Evolutionary conservation across 2,888 invertebrate species (phyloP).

Genomic region (Polydrusus tereticollis): DNA sequence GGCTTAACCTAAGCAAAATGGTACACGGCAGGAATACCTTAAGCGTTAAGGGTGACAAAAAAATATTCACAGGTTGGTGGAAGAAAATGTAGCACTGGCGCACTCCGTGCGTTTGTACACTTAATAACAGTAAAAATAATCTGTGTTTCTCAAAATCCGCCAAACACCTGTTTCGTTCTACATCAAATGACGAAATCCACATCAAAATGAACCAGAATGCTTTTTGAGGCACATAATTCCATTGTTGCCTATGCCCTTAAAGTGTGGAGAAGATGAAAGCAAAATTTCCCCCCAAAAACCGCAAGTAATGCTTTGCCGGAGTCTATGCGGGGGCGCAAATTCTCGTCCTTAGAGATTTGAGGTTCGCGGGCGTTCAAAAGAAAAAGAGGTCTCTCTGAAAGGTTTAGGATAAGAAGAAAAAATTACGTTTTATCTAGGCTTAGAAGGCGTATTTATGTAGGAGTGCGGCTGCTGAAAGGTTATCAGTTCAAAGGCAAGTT

Average conservation of each 20-base stretch:
- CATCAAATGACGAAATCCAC: slow-evolving; percentile 38
- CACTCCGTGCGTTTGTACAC: too few relatives aligned
- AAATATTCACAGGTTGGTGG: too few relatives aligned
- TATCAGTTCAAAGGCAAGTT: too few relatives aligned
- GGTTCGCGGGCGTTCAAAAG: slow-evolving; percentile 38
- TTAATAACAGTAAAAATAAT: too few relatives aligned
- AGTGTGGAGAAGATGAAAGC: slow-evolving; percentile 45
- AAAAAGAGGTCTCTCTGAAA: slow-evolving; percentile 29
- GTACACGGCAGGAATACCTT: too few relatives aligned
- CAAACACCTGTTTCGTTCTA: slow-evolving; percentile 30
- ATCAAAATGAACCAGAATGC: slow-evolving; percentile 33
- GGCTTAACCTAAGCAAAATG: too few relatives aligned
- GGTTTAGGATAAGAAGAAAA: background rate
- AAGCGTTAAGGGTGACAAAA: too few relatives aligned
- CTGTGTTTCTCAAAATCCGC: background rate
- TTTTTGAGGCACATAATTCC: slow-evolving; percentile 33
- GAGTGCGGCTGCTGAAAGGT: too few relatives aligned
- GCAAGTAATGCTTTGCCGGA: slow-evolving; percentile 40
- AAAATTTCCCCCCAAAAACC: slow-evolving; percentile 36
- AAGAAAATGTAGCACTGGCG: too few relatives aligned
- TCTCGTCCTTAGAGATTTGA: slow-evolving; percentile 34
- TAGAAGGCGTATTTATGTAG: too few relatives aligned
- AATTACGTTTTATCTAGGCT: too few relatives aligned
- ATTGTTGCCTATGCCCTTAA: slow-evolving; percentile 41
- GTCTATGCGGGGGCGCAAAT: slow-evolving; percentile 23